These are phyloP conservation scores for Diplosoma virens DNA, from an alignment of 23 tunicate genomes.

Conservation along the genomic window DNA sequence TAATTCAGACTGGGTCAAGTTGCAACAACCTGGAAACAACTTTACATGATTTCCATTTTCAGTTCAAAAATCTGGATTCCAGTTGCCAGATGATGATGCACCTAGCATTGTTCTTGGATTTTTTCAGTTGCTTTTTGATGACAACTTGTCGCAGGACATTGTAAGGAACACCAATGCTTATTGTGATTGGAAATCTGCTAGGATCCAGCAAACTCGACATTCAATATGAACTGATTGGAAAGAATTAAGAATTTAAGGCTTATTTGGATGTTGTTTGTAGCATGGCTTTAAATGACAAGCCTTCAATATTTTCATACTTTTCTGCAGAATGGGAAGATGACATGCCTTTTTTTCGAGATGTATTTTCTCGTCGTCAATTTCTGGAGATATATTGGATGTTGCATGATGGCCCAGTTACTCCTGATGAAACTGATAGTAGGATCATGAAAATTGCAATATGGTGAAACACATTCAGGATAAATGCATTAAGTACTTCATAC, in stretches of 20 bases:
- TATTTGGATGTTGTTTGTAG: background rate
- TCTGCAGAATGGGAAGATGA: background rate
- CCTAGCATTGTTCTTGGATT: background rate
- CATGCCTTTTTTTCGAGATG: background rate
- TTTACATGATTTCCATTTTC: background rate
- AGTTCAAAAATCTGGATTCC: background rate
- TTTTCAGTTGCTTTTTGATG: background rate
- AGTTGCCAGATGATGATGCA: background rate
- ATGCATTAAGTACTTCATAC: background rate
- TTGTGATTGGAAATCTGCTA: background rate
- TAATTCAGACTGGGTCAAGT: background rate
- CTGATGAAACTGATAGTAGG: background rate
- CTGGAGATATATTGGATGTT: background rate
- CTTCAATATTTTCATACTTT: background rate
- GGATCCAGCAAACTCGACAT: background rate
- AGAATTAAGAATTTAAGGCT: background rate
- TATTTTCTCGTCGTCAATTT: background rate
- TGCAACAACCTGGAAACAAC: background rate
- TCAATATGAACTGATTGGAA: background rate
- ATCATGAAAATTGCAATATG: background rate
- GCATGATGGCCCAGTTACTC: background rate
- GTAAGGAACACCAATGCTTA: background rate
- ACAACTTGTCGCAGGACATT: background rate
- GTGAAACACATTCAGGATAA: background rate
- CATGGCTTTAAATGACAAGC: background rate